phyloP scores from a whole-genome alignment of 2,888 invertebrate genomes.

The Chouioia cunea region DNA sequence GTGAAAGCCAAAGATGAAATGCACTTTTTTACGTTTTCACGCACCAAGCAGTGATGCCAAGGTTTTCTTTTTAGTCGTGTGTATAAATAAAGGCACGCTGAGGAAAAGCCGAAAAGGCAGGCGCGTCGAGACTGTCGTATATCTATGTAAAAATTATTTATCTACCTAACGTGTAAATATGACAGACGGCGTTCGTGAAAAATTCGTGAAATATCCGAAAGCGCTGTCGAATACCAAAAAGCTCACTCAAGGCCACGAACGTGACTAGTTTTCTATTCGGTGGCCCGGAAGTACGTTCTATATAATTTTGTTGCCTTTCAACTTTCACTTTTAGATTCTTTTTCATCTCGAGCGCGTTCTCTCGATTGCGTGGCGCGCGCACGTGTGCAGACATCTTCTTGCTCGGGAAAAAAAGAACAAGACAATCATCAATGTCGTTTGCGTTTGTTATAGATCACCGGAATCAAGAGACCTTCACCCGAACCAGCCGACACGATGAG shows the following conservation, averaged over 20 bases:
- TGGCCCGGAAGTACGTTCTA: neutral
- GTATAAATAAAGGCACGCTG: constrained; percentile 18
- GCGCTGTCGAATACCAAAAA: constrained; percentile 32
- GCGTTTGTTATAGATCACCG: constrained; percentile 67
- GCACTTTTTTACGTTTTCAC: neutral
- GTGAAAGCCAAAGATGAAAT: neutral
- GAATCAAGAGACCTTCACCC: constrained; percentile 80
- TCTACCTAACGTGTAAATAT: constrained; percentile 19
- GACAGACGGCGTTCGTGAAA: constrained; percentile 16
- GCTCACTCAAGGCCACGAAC: constrained; percentile 25
- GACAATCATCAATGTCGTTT: no score
- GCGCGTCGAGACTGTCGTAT: constrained; percentile 6
- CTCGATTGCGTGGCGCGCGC: no score
- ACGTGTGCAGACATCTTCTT: constrained; percentile 44
- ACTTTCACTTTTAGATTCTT: constrained; percentile 43
- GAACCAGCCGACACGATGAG: constrained; percentile 79
- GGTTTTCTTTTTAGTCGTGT: constrained; percentile 5
- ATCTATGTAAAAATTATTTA: constrained; percentile 28
- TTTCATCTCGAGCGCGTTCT: constrained; percentile 45
- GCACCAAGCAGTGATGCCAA: neutral
- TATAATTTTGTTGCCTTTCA: neutral
- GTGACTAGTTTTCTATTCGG: constrained; percentile 33
- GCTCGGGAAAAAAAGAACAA: no score
- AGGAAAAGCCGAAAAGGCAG: constrained; percentile 16
- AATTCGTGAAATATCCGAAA: constrained; percentile 21